Conservation (phyloP, 2,888 invertebrate genomes). For the Catonia carolina region DNA sequence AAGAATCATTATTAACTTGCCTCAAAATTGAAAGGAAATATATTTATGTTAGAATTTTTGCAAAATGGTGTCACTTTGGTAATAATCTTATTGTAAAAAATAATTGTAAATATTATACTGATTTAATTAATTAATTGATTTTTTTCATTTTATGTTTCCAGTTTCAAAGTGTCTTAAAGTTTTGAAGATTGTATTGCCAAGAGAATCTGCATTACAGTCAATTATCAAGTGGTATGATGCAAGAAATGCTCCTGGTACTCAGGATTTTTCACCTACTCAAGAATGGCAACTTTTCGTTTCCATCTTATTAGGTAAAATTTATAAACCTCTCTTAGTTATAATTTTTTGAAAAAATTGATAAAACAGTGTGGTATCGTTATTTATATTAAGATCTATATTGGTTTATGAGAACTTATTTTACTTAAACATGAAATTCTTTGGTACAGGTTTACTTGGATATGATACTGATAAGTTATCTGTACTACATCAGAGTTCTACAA, state of each 20-base stretch:
- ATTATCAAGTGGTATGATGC: slow-evolving; percentile 80
- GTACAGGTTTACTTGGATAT: slow-evolving; percentile 61
- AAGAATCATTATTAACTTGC: too few relatives aligned
- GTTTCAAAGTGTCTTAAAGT: slow-evolving; percentile 66
- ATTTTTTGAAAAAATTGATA: too few relatives aligned
- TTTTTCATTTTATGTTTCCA: too few relatives aligned
- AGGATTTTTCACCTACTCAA: slow-evolving; percentile 63
- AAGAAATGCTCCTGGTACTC: slow-evolving; percentile 79
- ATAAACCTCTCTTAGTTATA: too few relatives aligned
- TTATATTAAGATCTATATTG: not conserved
- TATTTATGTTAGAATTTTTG: too few relatives aligned
- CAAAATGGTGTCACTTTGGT: too few relatives aligned
- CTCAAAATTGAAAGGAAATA: too few relatives aligned
- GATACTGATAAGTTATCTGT: slow-evolving; percentile 55
- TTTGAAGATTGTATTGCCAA: slow-evolving; percentile 64
- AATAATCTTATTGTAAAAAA: too few relatives aligned
- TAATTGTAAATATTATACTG: too few relatives aligned
- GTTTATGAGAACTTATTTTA: not conserved
- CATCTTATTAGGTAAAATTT: slow-evolving; percentile 47
- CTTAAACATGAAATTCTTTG: not conserved
- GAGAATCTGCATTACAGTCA: slow-evolving; percentile 67
- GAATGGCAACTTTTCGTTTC: slow-evolving; percentile 73
- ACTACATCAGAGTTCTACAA: slow-evolving; percentile 38
- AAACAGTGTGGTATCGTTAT: too few relatives aligned
- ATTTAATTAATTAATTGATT: too few relatives aligned